Base-by-base conservation (phyloP, 2,888 invertebrate species). In the Diaphora mendica region DNA sequence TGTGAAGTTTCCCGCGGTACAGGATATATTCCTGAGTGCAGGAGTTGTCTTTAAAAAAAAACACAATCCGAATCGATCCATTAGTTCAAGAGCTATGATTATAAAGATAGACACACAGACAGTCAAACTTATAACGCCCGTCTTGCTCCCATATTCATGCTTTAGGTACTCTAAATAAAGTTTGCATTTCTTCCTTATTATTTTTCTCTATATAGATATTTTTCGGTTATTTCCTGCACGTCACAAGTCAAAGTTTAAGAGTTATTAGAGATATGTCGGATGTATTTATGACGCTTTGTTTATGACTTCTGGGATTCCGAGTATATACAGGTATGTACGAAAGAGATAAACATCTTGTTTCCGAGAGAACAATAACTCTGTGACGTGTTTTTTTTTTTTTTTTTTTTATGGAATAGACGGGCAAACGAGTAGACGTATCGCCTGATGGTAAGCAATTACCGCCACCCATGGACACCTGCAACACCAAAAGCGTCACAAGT, bases 271-370 rank as follows among this genome's bases (percentile, higher is more conserved):
- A 55, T 33, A 51, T 23, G 11, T 30, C 62, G 62, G 17, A 62
- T 62, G 35, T 23, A 42, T 69, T 59, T 69, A 59, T 17, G 42
- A 39, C 39, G 51, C 23, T 35, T n/a, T 69, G 69, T 69, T 69
- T 59, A 59, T 33, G n/a, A 26, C 33, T 62, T 39, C 59, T 35
- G 55, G 30, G 13, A 55, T 71, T 66, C 66, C 42, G 51, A 33
- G 71, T 65, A 66, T 26, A 9, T n/a, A 42, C 62, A 62, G 59
- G 39, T 71, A 42, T 48, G 26, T 65, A 65, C 55, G 65, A 55
- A 65, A 64, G 70, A 70, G 70, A 70, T 70, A 70, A 70, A 70
- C 64, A 70, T 9, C 30, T 59, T 30, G 35, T 33, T 70, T 70
- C 64, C 15, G 64, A 48, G 64, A 64, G 48, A 48, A 70, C 64